These are phyloP conservation scores for Alauda arvensis DNA, from an alignment of 2,797 vertebrate species.

Conservation along the genomic window DNA sequence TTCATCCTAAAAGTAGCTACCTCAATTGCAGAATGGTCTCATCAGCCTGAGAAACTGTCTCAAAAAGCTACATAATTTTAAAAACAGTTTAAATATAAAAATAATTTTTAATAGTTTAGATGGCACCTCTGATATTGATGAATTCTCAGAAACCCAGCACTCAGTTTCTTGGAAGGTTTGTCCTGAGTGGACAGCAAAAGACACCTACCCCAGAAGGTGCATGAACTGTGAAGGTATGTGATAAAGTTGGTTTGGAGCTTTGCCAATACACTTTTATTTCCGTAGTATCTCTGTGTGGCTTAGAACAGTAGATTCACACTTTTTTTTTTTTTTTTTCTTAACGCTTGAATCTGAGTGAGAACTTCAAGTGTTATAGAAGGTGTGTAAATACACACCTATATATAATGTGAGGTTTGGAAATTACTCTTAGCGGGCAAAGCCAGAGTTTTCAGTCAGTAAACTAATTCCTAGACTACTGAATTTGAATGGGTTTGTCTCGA, in stretches of 20 bases:
- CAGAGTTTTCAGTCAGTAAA: neutral
- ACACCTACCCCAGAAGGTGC: neutral
- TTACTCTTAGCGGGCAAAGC: neutral
- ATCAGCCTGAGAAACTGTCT: constrained; percentile 4
- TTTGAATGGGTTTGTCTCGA: neutral
- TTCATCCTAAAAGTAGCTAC: constrained; percentile 17
- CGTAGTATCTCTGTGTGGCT: neutral
- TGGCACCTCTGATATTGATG: constrained; percentile 15
- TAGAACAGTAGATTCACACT: neutral
- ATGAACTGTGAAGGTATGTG: neutral
- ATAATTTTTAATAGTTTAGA: neutral
- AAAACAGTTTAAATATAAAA: neutral
- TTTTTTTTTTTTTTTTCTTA: neutral
- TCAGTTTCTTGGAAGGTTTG: neutral
- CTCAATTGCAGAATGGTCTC: neutral
- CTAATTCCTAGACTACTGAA: neutral
- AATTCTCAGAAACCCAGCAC: neutral
- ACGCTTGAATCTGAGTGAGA: neutral
- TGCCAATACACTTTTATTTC: neutral
- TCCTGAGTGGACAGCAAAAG: neutral
- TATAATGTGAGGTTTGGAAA: neutral
- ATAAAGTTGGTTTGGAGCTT: neutral
- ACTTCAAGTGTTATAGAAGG: neutral
- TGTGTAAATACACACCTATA: neutral
- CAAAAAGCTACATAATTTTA: constrained; percentile 15